Percentiles rank a stretch among this genome's conserved stretches.
Conservation (phyloP, 1,140 invertebrate species). For the Drosophila neocordata region DNA sequence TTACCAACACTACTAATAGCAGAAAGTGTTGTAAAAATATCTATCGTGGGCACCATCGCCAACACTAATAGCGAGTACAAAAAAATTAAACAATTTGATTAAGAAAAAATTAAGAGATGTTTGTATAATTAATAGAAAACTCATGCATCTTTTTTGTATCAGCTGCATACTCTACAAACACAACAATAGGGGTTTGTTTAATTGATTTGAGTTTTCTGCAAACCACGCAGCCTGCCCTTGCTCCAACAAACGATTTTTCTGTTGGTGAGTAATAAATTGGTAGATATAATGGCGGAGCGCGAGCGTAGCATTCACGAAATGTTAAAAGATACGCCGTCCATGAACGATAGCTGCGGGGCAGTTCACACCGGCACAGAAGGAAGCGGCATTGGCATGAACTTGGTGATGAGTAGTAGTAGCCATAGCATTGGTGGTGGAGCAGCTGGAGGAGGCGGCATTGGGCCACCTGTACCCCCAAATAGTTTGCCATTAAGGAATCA, state of each 20-base stretch:
- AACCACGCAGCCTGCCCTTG: not conserved
- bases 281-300: constrained; percentile 58
- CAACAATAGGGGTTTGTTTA: not conserved
- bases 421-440: constrained; percentile 42
- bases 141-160: not conserved
- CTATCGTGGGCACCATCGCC: not conserved
- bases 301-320: constrained; percentile 94
- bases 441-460: constrained; percentile 11
- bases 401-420: constrained; percentile 56
- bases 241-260: constrained; percentile 45
- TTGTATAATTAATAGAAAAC: not conserved
- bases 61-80: not conserved
- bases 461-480: constrained; percentile 63
- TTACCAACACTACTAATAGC: too few species aligned
- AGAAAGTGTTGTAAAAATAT: too few species aligned
- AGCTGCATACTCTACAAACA: not conserved
- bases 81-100: constrained; percentile 4
- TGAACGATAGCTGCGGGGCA: constrained; percentile 90
- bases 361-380: constrained; percentile 89
- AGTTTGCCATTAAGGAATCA: constrained; percentile 83
- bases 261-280: constrained; percentile 10
- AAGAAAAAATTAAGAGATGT: constrained; percentile 4
- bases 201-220: not conserved
- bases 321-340: constrained; percentile 91
- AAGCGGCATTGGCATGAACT: constrained; percentile 41